Conservation (phyloP, 2,113 vertebrate genomes). For the Chaetura pelagica region DNA sequence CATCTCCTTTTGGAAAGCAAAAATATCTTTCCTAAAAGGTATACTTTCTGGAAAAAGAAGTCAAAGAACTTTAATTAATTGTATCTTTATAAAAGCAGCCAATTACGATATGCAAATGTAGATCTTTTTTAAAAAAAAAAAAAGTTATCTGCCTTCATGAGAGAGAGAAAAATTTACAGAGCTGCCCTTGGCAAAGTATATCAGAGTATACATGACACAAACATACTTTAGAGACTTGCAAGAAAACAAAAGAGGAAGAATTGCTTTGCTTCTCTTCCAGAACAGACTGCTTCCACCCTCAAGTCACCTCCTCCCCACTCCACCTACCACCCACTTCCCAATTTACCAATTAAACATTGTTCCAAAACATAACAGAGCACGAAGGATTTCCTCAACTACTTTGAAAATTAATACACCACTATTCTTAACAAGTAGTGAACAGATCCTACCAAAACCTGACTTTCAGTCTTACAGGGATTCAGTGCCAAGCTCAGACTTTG, state of each 20-base stretch:
- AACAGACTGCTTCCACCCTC: background rate
- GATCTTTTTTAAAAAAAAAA: background rate
- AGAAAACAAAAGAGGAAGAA: background rate
- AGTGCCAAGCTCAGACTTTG: background rate
- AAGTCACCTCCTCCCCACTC: background rate
- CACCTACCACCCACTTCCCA: background rate
- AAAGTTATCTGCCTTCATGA: background rate
- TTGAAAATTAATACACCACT: background rate
- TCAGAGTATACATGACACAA: background rate
- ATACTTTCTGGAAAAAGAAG: background rate
- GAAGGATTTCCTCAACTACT: background rate
- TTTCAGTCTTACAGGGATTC: background rate
- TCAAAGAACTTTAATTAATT: background rate
- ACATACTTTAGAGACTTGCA: background rate
- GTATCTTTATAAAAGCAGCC: background rate
- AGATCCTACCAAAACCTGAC: background rate
- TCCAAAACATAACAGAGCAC: background rate
- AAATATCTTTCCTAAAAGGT: background rate
- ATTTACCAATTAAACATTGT: background rate
- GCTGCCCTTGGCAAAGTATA: background rate
- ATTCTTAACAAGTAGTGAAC: background rate
- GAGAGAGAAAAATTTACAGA: background rate
- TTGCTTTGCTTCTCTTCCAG: background rate
- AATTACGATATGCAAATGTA: background rate
- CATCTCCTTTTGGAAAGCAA: background rate